Conservation (phyloP, 1,140 invertebrate genomes). For the Druon quercuslanigerum region DNA sequence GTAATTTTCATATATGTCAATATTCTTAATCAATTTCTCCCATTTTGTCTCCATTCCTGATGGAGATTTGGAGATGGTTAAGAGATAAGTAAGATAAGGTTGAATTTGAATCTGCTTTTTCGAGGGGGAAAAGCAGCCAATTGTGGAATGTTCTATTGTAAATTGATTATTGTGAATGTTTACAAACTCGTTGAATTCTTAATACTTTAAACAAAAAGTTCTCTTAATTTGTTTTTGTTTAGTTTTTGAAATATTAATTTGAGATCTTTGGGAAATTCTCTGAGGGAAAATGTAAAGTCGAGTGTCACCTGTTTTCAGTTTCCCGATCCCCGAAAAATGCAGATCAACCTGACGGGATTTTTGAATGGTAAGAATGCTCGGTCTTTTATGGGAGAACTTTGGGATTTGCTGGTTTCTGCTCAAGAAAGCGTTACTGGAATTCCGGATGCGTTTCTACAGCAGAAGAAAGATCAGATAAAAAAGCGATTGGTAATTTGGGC, state of each 20-base stretch:
- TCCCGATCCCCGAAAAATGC: conserved; percentile 98
- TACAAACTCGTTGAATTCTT: neutral
- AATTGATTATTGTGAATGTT: neutral
- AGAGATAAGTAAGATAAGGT: conserved; percentile 60
- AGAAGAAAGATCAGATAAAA: conserved; percentile 98
- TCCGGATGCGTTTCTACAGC: conserved; percentile 92
- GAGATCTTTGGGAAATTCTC: conserved; percentile 20
- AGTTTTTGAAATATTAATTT: no score
- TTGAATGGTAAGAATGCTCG: conserved; percentile 98
- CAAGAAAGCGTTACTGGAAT: conserved; percentile 96
- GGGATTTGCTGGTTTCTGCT: conserved; percentile 95
- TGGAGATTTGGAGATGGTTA: conserved; percentile 53
- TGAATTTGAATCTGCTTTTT: conserved; percentile 69
- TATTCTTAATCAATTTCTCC: no score
- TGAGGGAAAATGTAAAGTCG: conserved; percentile 16
- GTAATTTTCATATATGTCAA: neutral
- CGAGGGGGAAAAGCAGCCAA: conserved; percentile 76
- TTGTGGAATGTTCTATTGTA: conserved; percentile 48
- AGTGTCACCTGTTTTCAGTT: conserved; percentile 78
- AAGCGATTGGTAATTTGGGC: conserved; percentile 81
- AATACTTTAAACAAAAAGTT: no score
- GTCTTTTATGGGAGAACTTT: conserved; percentile 97
- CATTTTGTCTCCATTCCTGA: neutral
- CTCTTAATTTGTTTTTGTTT: no score
- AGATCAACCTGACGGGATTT: conserved; percentile 99